Percentiles rank a stretch among this genome's conserved stretches.
Conservation (phyloP, 2,888 invertebrate species). For the Rapana venosa region DNA sequence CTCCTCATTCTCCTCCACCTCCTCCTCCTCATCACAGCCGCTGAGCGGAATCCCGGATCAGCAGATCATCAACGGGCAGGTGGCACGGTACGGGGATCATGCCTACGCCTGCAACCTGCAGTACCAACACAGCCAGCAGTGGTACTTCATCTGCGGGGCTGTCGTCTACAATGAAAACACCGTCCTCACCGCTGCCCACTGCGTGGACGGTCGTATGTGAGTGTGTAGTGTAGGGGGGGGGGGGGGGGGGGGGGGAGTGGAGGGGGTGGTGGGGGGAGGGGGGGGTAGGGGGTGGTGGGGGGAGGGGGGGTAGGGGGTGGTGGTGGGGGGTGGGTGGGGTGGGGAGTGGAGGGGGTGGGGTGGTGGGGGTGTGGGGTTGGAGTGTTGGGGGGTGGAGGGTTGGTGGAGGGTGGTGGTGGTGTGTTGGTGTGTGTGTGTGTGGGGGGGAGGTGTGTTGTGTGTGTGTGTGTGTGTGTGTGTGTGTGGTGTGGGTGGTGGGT, state of each 20-base stretch:
- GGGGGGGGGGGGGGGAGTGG: too few species aligned
- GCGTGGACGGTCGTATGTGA: not conserved
- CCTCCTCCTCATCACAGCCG: not conserved
- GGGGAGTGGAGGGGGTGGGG: not conserved
- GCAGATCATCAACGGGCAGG: not conserved
- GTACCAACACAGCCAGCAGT: not conserved
- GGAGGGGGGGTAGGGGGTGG: not conserved
- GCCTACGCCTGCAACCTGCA: constrained; percentile 13
- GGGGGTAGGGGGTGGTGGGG: not conserved
- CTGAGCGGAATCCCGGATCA: not conserved
- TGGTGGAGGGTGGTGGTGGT: too few species aligned
- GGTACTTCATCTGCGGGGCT: constrained; percentile 30
- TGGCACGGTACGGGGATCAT: not conserved
- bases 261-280: not conserved
- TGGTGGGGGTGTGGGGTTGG: too few species aligned
- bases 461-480: too few species aligned
- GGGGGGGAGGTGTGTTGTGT: too few species aligned
- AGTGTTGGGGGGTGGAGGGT: too few species aligned
- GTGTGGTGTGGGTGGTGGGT: too few species aligned
- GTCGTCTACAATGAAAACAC: not conserved
- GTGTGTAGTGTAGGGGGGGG: not conserved
- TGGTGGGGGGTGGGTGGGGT: not conserved
- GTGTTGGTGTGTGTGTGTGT: too few species aligned
- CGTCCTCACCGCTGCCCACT: constrained; percentile 15
- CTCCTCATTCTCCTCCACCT: too few species aligned